Base-by-base conservation (phyloP, 2,888 invertebrate species). In the Trachelus tabidus region DNA sequence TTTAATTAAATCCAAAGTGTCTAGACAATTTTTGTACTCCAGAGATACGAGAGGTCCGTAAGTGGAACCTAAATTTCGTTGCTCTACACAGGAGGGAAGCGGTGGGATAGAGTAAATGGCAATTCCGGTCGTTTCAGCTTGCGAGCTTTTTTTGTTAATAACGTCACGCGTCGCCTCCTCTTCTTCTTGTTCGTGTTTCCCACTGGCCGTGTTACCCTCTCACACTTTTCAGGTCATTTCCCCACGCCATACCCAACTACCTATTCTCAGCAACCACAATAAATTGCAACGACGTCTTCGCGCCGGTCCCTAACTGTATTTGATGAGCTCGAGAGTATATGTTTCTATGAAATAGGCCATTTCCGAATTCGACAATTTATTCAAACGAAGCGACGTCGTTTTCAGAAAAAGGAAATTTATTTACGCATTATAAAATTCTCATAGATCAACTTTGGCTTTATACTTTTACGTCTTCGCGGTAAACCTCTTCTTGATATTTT, bases 141-240 rank as follows among this genome's bases (percentile, higher is more conserved):
- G 40, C 68, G 78, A 75, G 74, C 78, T 69, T 73, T 69, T 79
- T 71, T 75, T 71, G 78, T 79, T 79, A 79, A 79, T 79, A 78
- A 79, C 71, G 69, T 40, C 78, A 74, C 68, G 78, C 78, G 73
- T 56, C 6, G 23, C 75, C 69, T 79, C 74, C 74, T 77, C 74
- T 77, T 79, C 75, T 75, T 77, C 78, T 79, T 79, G 71, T 78
- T 79, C 68, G 34, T 37, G 75, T 78, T 79, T 75, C 35, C 23
- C 73, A 34, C 74, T n/a, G 71, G 68, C 73, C 73, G 37, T 73
- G 68, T 34, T 33, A 34, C 35, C 69, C 6, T 23, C 40, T 56
- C 6, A 23, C 40, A 56, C 40, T 56, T 56, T 56, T 23, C 40
- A 56, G 23, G 40, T 23, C 40, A 23, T 56, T 56, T 56, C 23